Percentiles rank a stretch among this genome's conserved stretches.
Conservation (phyloP, 2,888 invertebrate species). For the Pogonocherus hispidulus region DNA sequence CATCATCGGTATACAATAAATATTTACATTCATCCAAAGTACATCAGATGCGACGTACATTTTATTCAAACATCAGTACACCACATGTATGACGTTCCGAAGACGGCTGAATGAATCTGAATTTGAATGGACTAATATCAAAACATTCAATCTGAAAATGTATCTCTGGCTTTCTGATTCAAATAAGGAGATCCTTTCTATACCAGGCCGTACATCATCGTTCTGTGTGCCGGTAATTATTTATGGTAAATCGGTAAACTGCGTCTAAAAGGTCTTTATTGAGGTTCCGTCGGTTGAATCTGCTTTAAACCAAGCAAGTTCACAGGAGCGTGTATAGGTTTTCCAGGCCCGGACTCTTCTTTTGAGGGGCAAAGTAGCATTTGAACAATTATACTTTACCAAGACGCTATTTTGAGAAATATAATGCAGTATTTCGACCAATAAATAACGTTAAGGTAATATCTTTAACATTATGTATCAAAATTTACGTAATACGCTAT, state of each 20-base stretch:
- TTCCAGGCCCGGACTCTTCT: not conserved
- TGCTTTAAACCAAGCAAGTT: not conserved
- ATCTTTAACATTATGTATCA: too few relatives aligned
- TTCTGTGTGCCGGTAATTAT: not conserved
- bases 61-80: too few relatives aligned
- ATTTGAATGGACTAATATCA: constrained; percentile 27
- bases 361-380: too few relatives aligned
- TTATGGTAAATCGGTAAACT: constrained; percentile 8
- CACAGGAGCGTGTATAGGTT: not conserved
- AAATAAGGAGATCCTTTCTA: constrained; percentile 15
- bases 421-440: too few relatives aligned
- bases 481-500: too few relatives aligned
- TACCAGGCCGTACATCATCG: constrained; percentile 2
- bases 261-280: constrained; percentile 9
- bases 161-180: constrained; percentile 5
- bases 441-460: too few relatives aligned
- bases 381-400: too few relatives aligned
- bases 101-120: constrained; percentile 12
- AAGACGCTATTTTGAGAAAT: too few relatives aligned
- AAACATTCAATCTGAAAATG: constrained; percentile 12
- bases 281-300: not conserved
- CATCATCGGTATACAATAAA: too few relatives aligned
- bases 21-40: too few relatives aligned
- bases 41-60: too few relatives aligned
- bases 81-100: too few relatives aligned